These are phyloP conservation scores for Dyspetes luteomarginatus DNA, from an alignment of 2,888 invertebrate species.

Conservation along the genomic window DNA sequence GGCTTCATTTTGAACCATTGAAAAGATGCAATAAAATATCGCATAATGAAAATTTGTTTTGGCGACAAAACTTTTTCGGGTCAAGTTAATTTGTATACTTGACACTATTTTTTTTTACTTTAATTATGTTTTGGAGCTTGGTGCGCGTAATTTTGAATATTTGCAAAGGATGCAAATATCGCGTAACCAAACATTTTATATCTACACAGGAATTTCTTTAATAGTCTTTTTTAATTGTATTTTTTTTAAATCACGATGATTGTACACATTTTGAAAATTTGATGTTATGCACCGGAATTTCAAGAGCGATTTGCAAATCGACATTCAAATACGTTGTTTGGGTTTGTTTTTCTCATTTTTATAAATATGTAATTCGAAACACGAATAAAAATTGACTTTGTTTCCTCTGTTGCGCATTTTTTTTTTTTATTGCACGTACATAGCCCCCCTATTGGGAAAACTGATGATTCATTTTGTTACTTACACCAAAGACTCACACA, in stretches of 20 bases:
- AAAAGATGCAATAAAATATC: too few species aligned
- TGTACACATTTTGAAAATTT: conserved; percentile 26
- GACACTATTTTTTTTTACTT: too few species aligned
- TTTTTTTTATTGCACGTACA: conserved; percentile 38
- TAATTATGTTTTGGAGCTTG: too few species aligned
- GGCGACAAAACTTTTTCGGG: too few species aligned
- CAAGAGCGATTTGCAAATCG: conserved; percentile 71
- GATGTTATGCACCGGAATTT: conserved; percentile 73
- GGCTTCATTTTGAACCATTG: too few species aligned
- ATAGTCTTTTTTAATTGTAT: conserved; percentile 11
- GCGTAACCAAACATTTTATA: not conserved
- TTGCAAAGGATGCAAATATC: not conserved
- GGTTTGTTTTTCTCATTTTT: not conserved
- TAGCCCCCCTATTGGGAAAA: conserved; percentile 27
- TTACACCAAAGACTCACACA: not conserved
- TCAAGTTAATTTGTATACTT: too few species aligned
- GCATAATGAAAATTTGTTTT: too few species aligned
- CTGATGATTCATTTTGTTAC: conserved; percentile 55
- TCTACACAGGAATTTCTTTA: too few species aligned
- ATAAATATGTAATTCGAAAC: conserved; percentile 34
- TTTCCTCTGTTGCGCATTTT: conserved; percentile 27
- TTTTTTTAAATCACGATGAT: conserved; percentile 27
- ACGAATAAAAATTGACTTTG: conserved; percentile 55
- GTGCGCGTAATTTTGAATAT: too few species aligned
- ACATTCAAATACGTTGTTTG: conserved; percentile 69